phyloP scores from a whole-genome alignment of 2,113 vertebrate species.

The Cinclus cinclus region DNA sequence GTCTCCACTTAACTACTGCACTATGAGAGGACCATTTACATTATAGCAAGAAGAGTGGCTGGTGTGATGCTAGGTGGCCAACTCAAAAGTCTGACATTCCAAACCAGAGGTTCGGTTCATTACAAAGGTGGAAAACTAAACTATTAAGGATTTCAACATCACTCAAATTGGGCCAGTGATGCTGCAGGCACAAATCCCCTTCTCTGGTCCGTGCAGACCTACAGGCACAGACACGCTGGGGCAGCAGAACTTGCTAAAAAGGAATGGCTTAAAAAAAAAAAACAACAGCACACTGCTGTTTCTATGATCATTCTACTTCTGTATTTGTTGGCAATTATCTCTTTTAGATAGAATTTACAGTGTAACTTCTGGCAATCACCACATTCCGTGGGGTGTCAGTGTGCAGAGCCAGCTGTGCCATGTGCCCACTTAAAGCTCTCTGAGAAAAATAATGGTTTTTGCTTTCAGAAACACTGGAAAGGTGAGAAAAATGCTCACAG shows the following conservation, averaged over 20 bases:
- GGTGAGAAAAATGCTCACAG: background rate
- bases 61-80: background rate
- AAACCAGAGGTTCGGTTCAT: background rate
- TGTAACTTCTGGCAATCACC: background rate
- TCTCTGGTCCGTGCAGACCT: background rate
- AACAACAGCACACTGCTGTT: background rate
- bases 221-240: background rate
- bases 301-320: background rate
- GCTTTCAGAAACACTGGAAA: background rate
- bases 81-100: background rate
- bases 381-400: rapidly evolving
- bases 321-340: background rate
- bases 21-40: background rate
- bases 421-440: background rate
- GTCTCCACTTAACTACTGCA: background rate
- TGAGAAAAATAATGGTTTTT: background rate
- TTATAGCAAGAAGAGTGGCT: background rate
- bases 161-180: background rate
- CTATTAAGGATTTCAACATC: background rate
- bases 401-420: rapidly evolving
- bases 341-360: background rate
- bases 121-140: background rate
- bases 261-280: background rate
- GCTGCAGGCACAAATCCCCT: background rate
- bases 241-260: background rate